Percentiles rank a stretch among this genome's conserved stretches.
These are phyloP conservation scores for Strongylocentrotus purpuratus DNA, from an alignment of 35 echinoderm and acorn worm genomes.

Conservation along the genomic window DNA sequence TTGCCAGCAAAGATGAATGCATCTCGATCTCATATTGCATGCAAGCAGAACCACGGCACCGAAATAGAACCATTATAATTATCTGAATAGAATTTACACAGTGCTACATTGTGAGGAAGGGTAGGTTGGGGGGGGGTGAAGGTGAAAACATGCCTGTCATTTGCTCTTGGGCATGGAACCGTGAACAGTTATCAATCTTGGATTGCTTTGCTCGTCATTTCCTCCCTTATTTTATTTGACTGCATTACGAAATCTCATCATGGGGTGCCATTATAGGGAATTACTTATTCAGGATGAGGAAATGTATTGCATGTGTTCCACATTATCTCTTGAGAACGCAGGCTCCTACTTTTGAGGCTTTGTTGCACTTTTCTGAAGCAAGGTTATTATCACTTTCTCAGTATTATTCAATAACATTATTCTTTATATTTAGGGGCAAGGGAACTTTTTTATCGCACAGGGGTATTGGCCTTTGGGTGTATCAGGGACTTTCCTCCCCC, in stretches of 20 bases:
- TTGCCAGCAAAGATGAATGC: not conserved
- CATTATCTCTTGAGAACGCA: not conserved
- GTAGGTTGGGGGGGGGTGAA: not conserved
- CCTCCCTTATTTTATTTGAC: not conserved
- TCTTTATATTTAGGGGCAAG: too few relatives aligned
- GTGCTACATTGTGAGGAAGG: not conserved
- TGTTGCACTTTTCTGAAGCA: not conserved
- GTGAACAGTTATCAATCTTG: not conserved
- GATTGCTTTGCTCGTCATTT: slow-evolving; percentile 3
- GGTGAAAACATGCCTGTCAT: not conserved
- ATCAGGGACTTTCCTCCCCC: too few relatives aligned
- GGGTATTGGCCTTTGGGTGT: too few relatives aligned
- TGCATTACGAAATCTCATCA: not conserved
- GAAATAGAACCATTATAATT: not conserved
- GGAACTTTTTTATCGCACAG: too few relatives aligned
- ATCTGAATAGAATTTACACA: not conserved
- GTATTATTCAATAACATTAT: not conserved
- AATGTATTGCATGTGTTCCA: not conserved
- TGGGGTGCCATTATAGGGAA: not conserved
- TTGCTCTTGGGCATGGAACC: not conserved
- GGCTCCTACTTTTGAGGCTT: not conserved
- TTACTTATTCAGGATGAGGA: not conserved
- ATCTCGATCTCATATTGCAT: not conserved
- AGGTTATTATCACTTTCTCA: not conserved
- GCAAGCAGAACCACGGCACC: not conserved